phyloP scores from a whole-genome alignment of 2,113 vertebrate genomes.

The Cyanistes caeruleus region DNA sequence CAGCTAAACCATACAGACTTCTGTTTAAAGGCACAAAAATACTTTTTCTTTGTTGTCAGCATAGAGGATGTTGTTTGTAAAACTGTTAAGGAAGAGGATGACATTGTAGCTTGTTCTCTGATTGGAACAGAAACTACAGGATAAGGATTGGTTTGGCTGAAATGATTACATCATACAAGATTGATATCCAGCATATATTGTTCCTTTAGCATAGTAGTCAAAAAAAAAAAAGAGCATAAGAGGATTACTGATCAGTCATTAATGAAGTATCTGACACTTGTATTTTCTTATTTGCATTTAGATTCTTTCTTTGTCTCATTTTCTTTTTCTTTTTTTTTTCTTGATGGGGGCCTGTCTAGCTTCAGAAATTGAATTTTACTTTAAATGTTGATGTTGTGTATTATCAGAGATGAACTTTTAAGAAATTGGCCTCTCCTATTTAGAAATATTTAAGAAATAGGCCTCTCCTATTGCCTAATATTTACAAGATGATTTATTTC shows the following conservation, averaged over 20 bases:
- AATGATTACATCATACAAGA: not conserved
- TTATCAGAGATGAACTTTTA: not conserved
- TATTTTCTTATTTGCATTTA: slow-evolving; percentile 57
- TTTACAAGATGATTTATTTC: not conserved
- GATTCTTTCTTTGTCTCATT: slow-evolving; percentile 43
- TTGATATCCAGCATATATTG: not conserved
- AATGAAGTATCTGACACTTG: slow-evolving; percentile 31
- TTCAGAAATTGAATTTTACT: slow-evolving; percentile 4
- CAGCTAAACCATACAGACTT: not conserved
- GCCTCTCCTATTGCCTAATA: not conserved
- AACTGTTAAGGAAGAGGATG: not conserved
- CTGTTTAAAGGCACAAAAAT: not conserved
- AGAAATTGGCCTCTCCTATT: not conserved
- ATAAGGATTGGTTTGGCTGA: not conserved
- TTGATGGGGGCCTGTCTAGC: not conserved
- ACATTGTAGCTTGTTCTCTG: not conserved
- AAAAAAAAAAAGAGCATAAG: not conserved
- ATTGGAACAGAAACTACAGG: not conserved
- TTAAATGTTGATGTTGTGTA: not conserved
- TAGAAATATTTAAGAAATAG: not conserved
- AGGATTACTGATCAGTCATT: slow-evolving; percentile 49
- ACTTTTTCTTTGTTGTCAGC: not conserved
- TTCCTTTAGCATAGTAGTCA: not conserved
- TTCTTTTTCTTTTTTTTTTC: not conserved
- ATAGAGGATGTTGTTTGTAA: not conserved